A percentile compares a stretch with the other conserved stretches of the same genome.
Conservation (phyloP, 1,140 invertebrate genomes). For the Rhagoletis pomonella region DNA sequence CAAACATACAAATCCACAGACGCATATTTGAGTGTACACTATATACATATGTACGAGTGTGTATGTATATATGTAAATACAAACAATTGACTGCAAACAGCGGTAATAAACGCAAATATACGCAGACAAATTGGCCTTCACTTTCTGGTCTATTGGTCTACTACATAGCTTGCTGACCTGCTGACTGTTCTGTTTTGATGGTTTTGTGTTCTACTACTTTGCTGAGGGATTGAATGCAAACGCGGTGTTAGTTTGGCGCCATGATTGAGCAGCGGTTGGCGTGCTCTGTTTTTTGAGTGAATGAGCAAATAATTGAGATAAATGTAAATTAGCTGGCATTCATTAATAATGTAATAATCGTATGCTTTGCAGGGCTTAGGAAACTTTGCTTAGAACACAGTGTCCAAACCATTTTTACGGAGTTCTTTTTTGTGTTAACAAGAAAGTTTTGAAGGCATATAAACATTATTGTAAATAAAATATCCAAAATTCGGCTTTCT, state of each 20-base stretch:
- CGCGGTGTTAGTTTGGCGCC: not conserved
- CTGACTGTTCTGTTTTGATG: too few species aligned
- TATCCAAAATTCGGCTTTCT: too few species aligned
- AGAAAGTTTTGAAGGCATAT: too few species aligned
- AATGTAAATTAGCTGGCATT: slow-evolving; percentile 10
- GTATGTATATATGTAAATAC: not conserved
- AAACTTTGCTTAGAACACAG: too few species aligned
- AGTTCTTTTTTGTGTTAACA: too few species aligned
- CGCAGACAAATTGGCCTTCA: not conserved
- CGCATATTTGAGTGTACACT: too few species aligned
- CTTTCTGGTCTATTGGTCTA: not conserved
- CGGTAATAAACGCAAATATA: not conserved
- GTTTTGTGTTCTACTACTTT: too few species aligned
- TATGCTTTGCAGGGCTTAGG: too few species aligned
- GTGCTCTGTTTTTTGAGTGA: not conserved
- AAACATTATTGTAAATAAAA: too few species aligned
- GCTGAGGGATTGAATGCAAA: not conserved
- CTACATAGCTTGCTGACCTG: not conserved
- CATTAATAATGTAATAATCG: slow-evolving; percentile 16
- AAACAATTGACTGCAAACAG: too few species aligned
- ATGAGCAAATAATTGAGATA: slow-evolving; percentile 5
- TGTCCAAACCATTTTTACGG: too few species aligned
- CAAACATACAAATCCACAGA: not conserved
- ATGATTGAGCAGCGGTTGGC: not conserved
- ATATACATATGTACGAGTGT: not conserved